phyloP scores from a whole-genome alignment of 2,888 invertebrate species.

The Netelia inedita region DNA sequence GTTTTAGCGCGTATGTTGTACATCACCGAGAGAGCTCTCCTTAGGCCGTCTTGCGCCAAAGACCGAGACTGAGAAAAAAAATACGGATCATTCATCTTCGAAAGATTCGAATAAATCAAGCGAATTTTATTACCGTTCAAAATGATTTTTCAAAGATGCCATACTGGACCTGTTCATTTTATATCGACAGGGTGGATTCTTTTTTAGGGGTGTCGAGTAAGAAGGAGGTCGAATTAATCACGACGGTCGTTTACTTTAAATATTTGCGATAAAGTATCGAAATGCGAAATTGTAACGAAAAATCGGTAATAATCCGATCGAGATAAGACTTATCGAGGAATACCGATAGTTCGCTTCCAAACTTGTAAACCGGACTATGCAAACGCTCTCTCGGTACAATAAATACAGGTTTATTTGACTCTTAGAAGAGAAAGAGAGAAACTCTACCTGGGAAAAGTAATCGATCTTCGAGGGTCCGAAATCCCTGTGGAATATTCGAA shows the following conservation, averaged over 20 bases:
- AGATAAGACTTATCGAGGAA: not conserved
- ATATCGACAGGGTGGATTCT: too few relatives aligned
- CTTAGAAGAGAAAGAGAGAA: not conserved
- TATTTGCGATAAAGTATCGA: not conserved
- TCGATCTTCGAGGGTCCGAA: slow-evolving; percentile 33
- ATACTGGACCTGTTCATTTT: too few relatives aligned
- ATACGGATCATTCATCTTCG: slow-evolving; percentile 53
- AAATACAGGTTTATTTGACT: slow-evolving; percentile 22
- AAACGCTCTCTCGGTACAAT: slow-evolving; percentile 15
- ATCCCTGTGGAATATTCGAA: slow-evolving; percentile 33
- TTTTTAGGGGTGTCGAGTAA: too few relatives aligned
- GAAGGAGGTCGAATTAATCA: too few relatives aligned
- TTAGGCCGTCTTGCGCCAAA: slow-evolving; percentile 7
- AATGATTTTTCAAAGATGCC: not conserved
- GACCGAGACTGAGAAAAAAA: not conserved
- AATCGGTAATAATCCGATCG: not conserved
- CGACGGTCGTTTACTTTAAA: too few relatives aligned
- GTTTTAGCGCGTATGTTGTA: slow-evolving; percentile 60
- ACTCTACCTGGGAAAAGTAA: slow-evolving; percentile 29
- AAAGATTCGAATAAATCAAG: slow-evolving; percentile 48
- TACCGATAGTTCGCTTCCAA: not conserved
- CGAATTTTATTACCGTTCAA: not conserved
- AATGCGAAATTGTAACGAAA: not conserved
- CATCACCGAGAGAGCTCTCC: slow-evolving; percentile 50
- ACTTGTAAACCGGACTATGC: not conserved